Conservation (phyloP, 2,888 invertebrate genomes). For the Clistopyga incitator region DNA sequence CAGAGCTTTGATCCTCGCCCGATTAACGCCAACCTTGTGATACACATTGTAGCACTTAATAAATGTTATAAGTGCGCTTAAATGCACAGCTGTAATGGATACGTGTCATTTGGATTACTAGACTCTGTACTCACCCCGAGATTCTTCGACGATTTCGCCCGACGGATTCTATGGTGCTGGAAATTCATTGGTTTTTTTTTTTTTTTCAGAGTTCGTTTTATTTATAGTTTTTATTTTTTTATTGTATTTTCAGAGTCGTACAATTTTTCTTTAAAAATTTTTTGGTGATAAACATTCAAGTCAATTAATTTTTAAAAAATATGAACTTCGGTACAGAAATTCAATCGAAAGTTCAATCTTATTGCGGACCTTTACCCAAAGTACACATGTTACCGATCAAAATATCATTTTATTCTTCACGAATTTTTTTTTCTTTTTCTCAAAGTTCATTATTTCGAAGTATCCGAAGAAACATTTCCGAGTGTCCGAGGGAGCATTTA, state of each 20-base stretch:
- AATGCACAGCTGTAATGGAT: neutral
- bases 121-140: neutral
- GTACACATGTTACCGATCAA: neutral
- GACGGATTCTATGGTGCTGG: too few species aligned
- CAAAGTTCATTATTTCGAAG: neutral
- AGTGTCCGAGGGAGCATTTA: neutral
- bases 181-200: too few species aligned
- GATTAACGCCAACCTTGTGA: neutral
- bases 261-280: too few species aligned
- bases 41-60: conserved; percentile 13
- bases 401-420: neutral
- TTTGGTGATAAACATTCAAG: too few species aligned
- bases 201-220: too few species aligned
- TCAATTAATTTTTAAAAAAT: too few species aligned
- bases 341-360: too few species aligned
- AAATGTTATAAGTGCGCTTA: too few species aligned
- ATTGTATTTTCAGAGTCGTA: too few species aligned
- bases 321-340: too few species aligned
- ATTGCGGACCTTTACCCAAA: too few species aligned
- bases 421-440: neutral
- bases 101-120: neutral
- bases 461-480: neutral
- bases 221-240: too few species aligned
- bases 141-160: neutral
- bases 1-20: conserved; percentile 1